Percentiles rank a stretch among this genome's conserved stretches.
Conservation (phyloP, 2,888 invertebrate genomes). For the Dryadula phaetusa region DNA sequence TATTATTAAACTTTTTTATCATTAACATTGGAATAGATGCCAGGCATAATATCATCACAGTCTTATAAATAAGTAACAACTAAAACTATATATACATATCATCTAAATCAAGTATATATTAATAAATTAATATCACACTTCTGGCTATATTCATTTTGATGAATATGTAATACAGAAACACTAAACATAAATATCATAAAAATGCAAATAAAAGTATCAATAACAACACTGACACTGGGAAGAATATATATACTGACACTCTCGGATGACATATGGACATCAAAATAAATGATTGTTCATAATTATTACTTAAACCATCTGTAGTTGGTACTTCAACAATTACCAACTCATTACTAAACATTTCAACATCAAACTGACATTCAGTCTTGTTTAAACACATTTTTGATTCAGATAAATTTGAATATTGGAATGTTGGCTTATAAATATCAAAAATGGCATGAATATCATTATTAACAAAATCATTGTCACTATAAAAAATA, state of each 20-base stretch:
- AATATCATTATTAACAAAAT: constrained; percentile 90
- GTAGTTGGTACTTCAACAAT: constrained; percentile 93
- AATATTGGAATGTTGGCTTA: constrained; percentile 92
- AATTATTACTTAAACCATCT: constrained; percentile 91
- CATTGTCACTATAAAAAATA: constrained; percentile 95
- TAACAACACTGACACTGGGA: constrained; percentile 90
- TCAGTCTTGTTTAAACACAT: constrained; percentile 90
- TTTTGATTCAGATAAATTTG: constrained; percentile 86
- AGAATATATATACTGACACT: constrained; percentile 90
- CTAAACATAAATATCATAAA: constrained; percentile 84
- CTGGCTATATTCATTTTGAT: constrained; percentile 75
- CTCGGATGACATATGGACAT: constrained; percentile 92
- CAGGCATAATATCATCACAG: constrained; percentile 51
- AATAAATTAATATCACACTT: constrained; percentile 81
- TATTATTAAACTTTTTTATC: constrained; percentile 30
- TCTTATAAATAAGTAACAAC: constrained; percentile 43
- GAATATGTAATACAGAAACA: constrained; percentile 64
- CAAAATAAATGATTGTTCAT: constrained; percentile 88
- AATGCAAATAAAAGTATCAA: constrained; percentile 92
- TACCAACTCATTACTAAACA: constrained; percentile 91
- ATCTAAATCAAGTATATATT: constrained; percentile 33
- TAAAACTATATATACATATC: constrained; percentile 22
- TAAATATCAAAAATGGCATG: constrained; percentile 93
- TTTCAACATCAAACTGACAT: constrained; percentile 89
- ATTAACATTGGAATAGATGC: constrained; percentile 41